These are phyloP conservation scores for Nycticryphes semicollaris DNA, from an alignment of 2,113 vertebrate species.

Conservation along the genomic window DNA sequence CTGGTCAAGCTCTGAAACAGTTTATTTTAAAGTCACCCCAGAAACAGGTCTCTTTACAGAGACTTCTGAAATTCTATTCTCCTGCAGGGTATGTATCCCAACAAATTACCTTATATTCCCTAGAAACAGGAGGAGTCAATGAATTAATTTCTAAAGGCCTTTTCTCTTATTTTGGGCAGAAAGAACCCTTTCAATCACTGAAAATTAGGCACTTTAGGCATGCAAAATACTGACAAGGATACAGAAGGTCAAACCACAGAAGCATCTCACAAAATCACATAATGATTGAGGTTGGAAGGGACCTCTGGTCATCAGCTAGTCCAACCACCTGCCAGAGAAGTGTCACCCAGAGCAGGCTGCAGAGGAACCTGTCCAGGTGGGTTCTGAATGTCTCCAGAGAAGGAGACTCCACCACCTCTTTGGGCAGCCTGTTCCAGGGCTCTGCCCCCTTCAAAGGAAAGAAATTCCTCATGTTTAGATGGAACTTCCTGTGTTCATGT, in stretches of 20 bases:
- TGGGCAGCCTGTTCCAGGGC: no score
- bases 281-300: no score
- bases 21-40: not conserved
- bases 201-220: not conserved
- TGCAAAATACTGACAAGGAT: not conserved
- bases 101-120: not conserved
- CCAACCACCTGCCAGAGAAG: no score
- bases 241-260: not conserved
- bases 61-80: not conserved
- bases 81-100: not conserved
- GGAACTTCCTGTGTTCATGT: no score
- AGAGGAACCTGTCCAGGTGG: no score
- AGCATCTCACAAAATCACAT: not conserved
- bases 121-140: not conserved
- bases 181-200: not conserved
- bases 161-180: not conserved
- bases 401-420: no score
- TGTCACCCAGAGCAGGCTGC: no score
- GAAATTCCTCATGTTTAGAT: no score
- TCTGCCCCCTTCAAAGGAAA: no score
- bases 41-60: not conserved
- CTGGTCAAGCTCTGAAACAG: not conserved
- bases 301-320: no score
- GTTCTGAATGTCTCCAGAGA: no score
- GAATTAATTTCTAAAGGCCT: not conserved